phyloP scores from a whole-genome alignment of 2,888 invertebrate species.

The Barypeithes pellucidus region DNA sequence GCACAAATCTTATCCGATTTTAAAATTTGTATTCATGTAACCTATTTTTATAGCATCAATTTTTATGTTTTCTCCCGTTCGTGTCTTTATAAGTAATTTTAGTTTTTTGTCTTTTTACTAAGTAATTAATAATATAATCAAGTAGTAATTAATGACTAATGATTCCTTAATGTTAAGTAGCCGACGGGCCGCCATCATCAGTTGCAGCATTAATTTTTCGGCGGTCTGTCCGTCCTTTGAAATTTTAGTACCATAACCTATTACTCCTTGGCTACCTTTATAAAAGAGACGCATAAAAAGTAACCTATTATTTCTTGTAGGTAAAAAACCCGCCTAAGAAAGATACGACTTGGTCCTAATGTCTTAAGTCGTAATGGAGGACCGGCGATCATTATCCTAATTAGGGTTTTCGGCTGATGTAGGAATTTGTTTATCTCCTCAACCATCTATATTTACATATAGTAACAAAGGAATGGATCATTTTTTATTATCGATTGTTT shows the following conservation, averaged over 20 bases:
- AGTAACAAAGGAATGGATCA: slow-evolving; percentile 3
- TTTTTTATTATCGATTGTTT: not conserved
- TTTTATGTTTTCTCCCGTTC: too few species aligned
- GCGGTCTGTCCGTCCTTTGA: not conserved
- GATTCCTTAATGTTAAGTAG: not conserved
- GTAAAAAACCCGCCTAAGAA: slow-evolving; percentile 11
- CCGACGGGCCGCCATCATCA: not conserved
- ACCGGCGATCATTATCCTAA: slow-evolving; percentile 20
- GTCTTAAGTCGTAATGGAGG: slow-evolving; percentile 7
- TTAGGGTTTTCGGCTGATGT: slow-evolving; percentile 21
- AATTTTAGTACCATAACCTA: not conserved
- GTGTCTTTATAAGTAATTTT: too few species aligned
- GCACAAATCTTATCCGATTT: too few species aligned
- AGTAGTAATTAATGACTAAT: not conserved
- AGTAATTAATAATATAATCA: not conserved
- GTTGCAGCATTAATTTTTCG: not conserved
- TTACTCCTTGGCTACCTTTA: not conserved
- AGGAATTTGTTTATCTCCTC: slow-evolving; percentile 11
- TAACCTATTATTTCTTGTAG: slow-evolving; percentile 30
- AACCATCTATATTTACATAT: slow-evolving; percentile 8
- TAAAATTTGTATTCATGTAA: too few species aligned
- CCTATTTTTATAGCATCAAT: too few species aligned
- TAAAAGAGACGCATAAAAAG: slow-evolving; percentile 30
- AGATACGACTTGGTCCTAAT: not conserved
- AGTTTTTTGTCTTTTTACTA: too few species aligned